phyloP scores from a whole-genome alignment of 1,140 invertebrate species.

The Andrena cerasifolii region DNA sequence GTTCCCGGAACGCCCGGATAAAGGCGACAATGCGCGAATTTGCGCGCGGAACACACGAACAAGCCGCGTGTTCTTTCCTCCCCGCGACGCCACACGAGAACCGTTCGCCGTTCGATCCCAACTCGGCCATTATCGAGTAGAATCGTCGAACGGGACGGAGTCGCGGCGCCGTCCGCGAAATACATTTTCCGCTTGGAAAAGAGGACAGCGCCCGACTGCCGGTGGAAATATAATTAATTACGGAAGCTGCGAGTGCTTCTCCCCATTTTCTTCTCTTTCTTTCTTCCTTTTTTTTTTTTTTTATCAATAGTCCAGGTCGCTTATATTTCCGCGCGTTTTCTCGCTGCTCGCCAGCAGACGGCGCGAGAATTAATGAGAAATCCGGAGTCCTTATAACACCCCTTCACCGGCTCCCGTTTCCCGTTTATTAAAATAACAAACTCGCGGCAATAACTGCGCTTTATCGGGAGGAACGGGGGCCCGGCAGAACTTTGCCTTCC shows the following conservation, averaged over 20 bases:
- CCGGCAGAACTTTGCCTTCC: not conserved
- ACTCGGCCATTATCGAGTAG: not conserved
- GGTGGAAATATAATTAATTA: slow-evolving; percentile 32
- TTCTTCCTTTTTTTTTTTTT: not conserved
- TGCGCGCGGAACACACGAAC: slow-evolving; percentile 25
- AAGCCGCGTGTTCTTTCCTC: not conserved
- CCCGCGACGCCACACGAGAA: not conserved
- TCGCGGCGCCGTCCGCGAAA: not conserved
- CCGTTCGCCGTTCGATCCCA: not conserved
- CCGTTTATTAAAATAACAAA: slow-evolving; percentile 33
- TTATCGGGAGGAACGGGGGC: not conserved
- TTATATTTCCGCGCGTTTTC: not conserved
- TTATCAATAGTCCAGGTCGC: not conserved
- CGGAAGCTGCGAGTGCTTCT: not conserved
- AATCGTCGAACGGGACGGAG: too few relatives aligned
- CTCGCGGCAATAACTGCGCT: not conserved
- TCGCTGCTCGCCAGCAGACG: not conserved
- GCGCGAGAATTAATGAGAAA: slow-evolving; percentile 16
- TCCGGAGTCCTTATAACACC: not conserved
- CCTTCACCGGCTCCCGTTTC: not conserved
- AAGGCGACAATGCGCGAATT: slow-evolving; percentile 38
- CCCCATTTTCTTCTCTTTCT: not conserved
- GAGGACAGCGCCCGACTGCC: not conserved
- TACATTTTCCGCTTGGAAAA: not conserved
- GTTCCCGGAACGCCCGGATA: slow-evolving; percentile 32